phyloP scores from a whole-genome alignment of 2,797 vertebrate genomes.

The Dryobates pubescens region DNA sequence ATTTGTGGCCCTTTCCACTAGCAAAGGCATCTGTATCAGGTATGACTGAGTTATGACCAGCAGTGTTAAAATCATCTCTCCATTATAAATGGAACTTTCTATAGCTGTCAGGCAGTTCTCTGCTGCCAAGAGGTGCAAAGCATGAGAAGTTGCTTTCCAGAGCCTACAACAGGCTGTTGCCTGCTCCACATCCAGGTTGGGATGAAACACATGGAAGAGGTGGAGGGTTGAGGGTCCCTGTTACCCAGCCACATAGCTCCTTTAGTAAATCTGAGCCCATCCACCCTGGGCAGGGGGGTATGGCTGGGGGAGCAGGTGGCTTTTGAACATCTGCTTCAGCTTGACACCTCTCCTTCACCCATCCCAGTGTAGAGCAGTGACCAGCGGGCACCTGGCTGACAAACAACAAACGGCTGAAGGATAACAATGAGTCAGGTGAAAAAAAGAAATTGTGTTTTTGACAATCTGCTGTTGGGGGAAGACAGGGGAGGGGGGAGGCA shows the following conservation, averaged over 20 bases:
- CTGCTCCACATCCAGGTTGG: background rate
- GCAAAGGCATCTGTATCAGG: background rate
- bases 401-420: constrained; percentile 35
- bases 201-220: rapidly evolving
- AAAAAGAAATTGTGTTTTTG: constrained; percentile 68
- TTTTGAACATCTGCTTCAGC: background rate
- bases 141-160: background rate
- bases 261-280: rapidly evolving
- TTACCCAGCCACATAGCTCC: rapidly evolving
- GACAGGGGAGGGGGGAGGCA: background rate
- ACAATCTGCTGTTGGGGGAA: constrained; percentile 45
- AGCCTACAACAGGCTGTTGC: background rate
- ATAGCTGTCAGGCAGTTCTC: rapidly evolving
- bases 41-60: background rate
- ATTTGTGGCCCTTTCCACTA: background rate
- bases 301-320: background rate
- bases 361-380: background rate
- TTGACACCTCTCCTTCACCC: background rate
- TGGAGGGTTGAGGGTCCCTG: background rate
- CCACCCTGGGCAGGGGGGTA: background rate
- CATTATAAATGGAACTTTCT: background rate
- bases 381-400: background rate
- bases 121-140: background rate
- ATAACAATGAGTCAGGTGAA: constrained; percentile 48
- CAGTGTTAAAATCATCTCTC: background rate